A percentile compares a stretch with the other conserved stretches of the same genome.
Evolutionary conservation across 1,140 invertebrate species (phyloP).

Genomic region (Pseudomyrmex gracilis): DNA sequence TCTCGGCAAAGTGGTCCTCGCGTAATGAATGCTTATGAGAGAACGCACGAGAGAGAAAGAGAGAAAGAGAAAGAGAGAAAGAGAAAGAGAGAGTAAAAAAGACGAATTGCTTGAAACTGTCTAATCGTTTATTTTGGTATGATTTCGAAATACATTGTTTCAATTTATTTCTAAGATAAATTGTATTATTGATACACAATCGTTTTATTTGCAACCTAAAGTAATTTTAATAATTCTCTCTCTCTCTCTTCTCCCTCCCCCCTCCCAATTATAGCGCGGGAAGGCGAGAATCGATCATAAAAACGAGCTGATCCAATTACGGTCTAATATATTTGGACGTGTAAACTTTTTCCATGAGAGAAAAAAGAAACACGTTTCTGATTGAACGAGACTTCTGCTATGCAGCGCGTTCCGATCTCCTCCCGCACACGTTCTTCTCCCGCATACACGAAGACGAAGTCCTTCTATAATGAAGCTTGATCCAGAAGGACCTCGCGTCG

Average conservation of each 20-base stretch:
- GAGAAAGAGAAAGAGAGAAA: conserved; percentile 5
- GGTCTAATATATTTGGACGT: conserved; percentile 25
- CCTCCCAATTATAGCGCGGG: conserved; percentile 15
- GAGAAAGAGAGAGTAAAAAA: too few species aligned
- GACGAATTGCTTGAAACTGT: conserved; percentile 16
- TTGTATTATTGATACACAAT: too few species aligned
- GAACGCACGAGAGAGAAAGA: conserved; percentile 4
- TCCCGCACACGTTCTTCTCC: background rate
- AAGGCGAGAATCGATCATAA: conserved; percentile 23
- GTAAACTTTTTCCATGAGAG: conserved; percentile 39
- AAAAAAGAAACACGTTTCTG: conserved; percentile 1
- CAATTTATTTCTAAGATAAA: background rate
- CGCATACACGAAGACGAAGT: conserved; percentile 27
- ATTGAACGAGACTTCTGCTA: conserved; percentile 1
- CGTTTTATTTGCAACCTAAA: background rate
- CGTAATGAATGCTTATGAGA: conserved; percentile 45
- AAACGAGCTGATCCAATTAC: conserved; percentile 42
- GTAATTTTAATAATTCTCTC: background rate
- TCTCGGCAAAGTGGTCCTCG: conserved; percentile 10
- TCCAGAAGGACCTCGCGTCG: conserved; percentile 18
- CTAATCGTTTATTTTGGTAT: background rate
- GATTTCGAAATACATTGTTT: background rate
- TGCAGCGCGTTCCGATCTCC: background rate
- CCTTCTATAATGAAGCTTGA: conserved; percentile 32
- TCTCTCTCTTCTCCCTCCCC: too few species aligned